Conservation (phyloP, 2,888 invertebrate genomes). For the Agapostemon virescens region DNA sequence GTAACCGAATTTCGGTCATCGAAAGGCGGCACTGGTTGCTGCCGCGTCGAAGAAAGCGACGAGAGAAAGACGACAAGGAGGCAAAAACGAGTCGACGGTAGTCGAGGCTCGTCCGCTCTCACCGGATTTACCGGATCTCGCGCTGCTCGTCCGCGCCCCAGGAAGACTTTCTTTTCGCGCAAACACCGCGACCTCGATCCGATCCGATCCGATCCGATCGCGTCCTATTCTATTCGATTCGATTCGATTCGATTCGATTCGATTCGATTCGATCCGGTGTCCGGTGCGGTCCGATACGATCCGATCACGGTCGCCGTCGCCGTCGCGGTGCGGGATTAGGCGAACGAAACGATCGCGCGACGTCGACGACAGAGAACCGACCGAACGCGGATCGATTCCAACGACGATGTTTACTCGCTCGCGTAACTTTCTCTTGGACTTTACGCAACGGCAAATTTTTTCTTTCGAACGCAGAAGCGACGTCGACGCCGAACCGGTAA, state of each 20-base stretch:
- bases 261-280: conserved; percentile 55
- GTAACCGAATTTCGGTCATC: conserved; percentile 66
- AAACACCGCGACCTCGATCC: conserved; percentile 68
- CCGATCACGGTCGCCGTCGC: conserved; percentile 35
- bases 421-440: conserved; percentile 47
- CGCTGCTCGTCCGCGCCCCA: conserved; percentile 59
- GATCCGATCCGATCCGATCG: conserved; percentile 19
- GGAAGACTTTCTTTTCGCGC: conserved; percentile 72
- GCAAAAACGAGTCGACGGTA: conserved; percentile 24
- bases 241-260: conserved; percentile 48
- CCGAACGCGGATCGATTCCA: conserved; percentile 6
- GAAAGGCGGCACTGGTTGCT: conserved; percentile 32
- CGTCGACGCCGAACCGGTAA: neutral
- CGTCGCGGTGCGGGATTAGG: neutral
- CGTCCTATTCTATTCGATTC: conserved; percentile 10
- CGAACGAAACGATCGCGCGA: neutral
- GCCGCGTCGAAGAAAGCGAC: conserved; percentile 40
- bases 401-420: conserved; percentile 15
- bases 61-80: conserved; percentile 33
- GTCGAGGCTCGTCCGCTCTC: conserved; percentile 68
- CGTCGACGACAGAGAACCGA: neutral
- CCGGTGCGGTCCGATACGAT: conserved; percentile 58
- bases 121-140: conserved; percentile 61
- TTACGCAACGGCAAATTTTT: conserved; percentile 43
- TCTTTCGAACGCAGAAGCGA: conserved; percentile 2